phyloP scores from a whole-genome alignment of 2,113 vertebrate genomes.

The Puffinus mauretanicus region DNA sequence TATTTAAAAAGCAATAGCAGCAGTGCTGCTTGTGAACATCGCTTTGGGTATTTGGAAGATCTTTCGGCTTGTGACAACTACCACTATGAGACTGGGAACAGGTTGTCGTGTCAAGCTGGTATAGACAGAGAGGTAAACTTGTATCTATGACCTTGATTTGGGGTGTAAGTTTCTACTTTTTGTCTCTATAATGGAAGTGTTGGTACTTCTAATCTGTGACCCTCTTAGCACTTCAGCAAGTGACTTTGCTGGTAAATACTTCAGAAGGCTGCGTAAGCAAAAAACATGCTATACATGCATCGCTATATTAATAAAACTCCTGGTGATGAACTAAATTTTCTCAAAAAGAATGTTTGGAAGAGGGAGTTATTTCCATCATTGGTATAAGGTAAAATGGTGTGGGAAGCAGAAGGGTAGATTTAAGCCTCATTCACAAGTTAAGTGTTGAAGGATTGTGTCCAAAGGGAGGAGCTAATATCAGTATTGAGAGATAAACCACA shows the following conservation, averaged over 20 bases:
- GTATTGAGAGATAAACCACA: neutral
- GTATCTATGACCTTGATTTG: neutral
- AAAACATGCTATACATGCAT: neutral
- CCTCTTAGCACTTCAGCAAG: neutral
- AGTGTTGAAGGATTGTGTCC: neutral
- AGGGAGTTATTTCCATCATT: neutral
- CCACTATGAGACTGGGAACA: neutral
- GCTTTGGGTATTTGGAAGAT: neutral
- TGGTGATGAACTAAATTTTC: neutral
- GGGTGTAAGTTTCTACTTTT: neutral
- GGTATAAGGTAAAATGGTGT: neutral
- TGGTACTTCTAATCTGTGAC: neutral
- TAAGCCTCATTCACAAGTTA: neutral
- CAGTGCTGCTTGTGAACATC: neutral
- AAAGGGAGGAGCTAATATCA: neutral
- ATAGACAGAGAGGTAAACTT: neutral
- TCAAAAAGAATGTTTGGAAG: neutral
- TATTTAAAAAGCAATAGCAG: neutral
- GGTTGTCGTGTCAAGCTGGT: neutral
- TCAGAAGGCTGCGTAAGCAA: neutral
- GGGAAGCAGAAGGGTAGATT: neutral
- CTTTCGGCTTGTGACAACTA: neutral
- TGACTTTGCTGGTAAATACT: neutral
- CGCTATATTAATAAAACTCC: neutral
- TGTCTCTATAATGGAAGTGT: neutral